A percentile compares a stretch with the other conserved stretches of the same genome.
These are phyloP conservation scores for Caenorhabditis sp. DNA, from an alignment of 2,888 invertebrate species.

Conservation along the genomic window DNA sequence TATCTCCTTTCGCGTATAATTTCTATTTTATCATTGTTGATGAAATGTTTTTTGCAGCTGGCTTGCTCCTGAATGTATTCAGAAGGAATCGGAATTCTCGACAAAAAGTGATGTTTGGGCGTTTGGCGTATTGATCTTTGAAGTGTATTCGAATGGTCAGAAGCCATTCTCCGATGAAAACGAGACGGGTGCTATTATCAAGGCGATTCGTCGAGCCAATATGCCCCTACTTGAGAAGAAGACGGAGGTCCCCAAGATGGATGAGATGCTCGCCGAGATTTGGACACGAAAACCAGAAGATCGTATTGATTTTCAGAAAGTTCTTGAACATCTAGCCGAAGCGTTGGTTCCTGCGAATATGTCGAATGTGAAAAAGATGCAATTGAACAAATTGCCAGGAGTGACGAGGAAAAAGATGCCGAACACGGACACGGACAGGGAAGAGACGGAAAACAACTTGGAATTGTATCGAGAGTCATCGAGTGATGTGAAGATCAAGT, in stretches of 20 bases:
- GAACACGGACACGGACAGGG: not conserved
- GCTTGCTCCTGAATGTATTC: slow-evolving; percentile 62
- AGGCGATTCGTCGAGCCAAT: slow-evolving; percentile 38
- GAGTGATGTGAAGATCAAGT: not conserved
- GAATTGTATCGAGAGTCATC: not conserved
- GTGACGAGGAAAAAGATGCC: slow-evolving; percentile 30
- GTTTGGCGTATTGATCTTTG: slow-evolving; percentile 54
- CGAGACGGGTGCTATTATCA: slow-evolving; percentile 39
- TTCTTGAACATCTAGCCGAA: slow-evolving; percentile 26
- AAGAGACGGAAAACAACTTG: not conserved
- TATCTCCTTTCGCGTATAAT: not conserved
- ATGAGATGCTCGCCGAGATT: slow-evolving; percentile 23
- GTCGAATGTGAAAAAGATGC: slow-evolving; percentile 24
- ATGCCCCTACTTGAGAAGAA: slow-evolving; percentile 47
- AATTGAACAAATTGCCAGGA: slow-evolving; percentile 33
- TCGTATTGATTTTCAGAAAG: slow-evolving; percentile 31
- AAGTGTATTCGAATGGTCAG: slow-evolving; percentile 44
- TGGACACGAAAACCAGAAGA: slow-evolving; percentile 37
- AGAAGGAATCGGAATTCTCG: slow-evolving; percentile 46
- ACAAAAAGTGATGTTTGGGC: slow-evolving; percentile 60
- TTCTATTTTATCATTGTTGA: too few relatives aligned
- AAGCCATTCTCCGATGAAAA: slow-evolving; percentile 47
- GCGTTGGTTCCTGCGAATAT: slow-evolving; percentile 13
- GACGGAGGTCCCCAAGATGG: slow-evolving; percentile 34
- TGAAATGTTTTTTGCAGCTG: slow-evolving; percentile 31